Conservation (phyloP, 2,888 invertebrate species). For the Tetranychus piercei region DNA sequence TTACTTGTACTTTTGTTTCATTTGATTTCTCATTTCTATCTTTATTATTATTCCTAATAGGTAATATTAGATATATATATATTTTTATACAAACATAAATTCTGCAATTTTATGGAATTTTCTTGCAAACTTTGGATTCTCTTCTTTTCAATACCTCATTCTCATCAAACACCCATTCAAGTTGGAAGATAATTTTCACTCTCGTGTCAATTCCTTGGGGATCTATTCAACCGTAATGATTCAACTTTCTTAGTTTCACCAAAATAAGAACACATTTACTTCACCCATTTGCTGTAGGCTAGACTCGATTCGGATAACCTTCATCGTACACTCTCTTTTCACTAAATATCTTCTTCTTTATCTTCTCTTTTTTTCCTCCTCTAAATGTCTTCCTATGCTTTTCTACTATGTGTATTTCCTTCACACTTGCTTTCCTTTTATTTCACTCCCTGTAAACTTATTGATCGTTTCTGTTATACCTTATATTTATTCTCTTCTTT, state of each 20-base stretch:
- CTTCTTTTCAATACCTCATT: too few relatives aligned
- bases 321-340: not conserved
- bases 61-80: not conserved
- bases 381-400: not conserved
- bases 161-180: too few relatives aligned
- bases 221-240: not conserved
- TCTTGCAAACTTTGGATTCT: too few relatives aligned
- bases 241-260: not conserved
- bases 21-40: not conserved
- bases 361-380: not conserved
- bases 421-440: too few relatives aligned
- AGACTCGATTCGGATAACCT: not conserved
- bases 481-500: not conserved
- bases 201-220: not conserved
- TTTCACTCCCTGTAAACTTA: not conserved
- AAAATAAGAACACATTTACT: not conserved
- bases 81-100: not conserved
- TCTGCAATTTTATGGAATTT: not conserved
- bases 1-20: not conserved
- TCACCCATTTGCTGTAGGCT: not conserved
- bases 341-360: not conserved
- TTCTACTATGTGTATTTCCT: not conserved
- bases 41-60: constrained; percentile 1
- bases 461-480: not conserved
- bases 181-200: not conserved